These are phyloP conservation scores for Pseudobourletiella spinata DNA, from an alignment of 1,140 invertebrate genomes.

Conservation along the genomic window DNA sequence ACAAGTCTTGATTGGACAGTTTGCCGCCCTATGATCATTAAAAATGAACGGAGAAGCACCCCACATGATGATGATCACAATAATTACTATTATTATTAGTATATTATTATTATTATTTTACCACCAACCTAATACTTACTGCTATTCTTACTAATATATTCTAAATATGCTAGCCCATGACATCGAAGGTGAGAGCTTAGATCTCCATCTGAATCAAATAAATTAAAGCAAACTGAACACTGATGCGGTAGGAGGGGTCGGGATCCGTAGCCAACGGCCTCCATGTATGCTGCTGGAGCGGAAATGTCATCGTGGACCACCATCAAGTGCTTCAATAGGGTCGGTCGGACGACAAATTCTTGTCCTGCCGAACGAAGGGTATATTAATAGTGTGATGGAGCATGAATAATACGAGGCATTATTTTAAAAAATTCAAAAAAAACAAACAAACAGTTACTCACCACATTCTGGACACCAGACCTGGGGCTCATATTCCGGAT, in stretches of 20 bases:
- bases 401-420: no score
- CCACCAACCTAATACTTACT: no score
- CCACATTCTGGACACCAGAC: background rate
- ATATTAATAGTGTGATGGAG: no score
- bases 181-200: slow-evolving; percentile 53
- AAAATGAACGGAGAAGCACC: no score
- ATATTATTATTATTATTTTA: no score
- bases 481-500: background rate
- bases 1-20: no score
- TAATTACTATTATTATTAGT: no score
- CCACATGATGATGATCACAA: no score
- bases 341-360: background rate
- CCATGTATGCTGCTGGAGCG: background rate
- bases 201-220: slow-evolving; percentile 48
- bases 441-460: no score
- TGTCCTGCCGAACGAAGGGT: no score
- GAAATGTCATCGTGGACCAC: background rate
- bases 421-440: background rate
- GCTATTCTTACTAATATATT: background rate
- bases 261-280: background rate
- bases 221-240: slow-evolving; percentile 53
- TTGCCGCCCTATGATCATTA: no score
- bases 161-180: slow-evolving; percentile 58
- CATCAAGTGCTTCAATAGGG: background rate
- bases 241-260: slow-evolving; percentile 48